phyloP scores from a whole-genome alignment of 2,888 invertebrate genomes.

The Agrochola lota region DNA sequence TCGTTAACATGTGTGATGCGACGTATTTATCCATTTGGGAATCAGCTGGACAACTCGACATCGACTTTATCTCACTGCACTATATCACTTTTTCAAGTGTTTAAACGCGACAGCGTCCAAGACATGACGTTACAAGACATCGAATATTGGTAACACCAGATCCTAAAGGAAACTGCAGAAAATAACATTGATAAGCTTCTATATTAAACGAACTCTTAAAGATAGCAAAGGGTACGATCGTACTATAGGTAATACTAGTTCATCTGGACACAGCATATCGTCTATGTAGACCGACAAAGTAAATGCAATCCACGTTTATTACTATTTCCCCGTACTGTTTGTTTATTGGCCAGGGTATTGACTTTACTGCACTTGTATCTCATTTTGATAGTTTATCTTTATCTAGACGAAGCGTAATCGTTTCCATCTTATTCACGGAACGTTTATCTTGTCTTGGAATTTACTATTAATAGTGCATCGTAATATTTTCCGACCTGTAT shows the following conservation, averaged over 20 bases:
- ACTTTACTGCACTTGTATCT: constrained; percentile 55
- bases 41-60: background rate
- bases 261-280: background rate
- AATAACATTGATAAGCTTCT: background rate
- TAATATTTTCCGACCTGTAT: constrained; percentile 4
- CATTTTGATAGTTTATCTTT: constrained; percentile 30
- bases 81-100: background rate
- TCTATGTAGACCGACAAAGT: constrained; percentile 12
- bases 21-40: background rate
- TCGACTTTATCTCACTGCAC: background rate
- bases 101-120: background rate
- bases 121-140: background rate
- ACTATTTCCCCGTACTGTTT: constrained; percentile 42
- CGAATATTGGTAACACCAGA: background rate
- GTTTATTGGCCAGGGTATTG: constrained; percentile 47
- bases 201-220: background rate
- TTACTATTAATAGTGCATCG: constrained; percentile 34
- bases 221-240: background rate
- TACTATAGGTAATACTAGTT: background rate
- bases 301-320: constrained; percentile 41
- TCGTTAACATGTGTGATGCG: background rate
- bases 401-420: constrained; percentile 29
- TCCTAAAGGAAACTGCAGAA: background rate
- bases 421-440: constrained; percentile 23
- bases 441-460: constrained; percentile 39